Percentiles rank a stretch among this genome's conserved stretches.
phyloP scores from a whole-genome alignment of 1,140 invertebrate species.

The Ooceraea biroi region DNA sequence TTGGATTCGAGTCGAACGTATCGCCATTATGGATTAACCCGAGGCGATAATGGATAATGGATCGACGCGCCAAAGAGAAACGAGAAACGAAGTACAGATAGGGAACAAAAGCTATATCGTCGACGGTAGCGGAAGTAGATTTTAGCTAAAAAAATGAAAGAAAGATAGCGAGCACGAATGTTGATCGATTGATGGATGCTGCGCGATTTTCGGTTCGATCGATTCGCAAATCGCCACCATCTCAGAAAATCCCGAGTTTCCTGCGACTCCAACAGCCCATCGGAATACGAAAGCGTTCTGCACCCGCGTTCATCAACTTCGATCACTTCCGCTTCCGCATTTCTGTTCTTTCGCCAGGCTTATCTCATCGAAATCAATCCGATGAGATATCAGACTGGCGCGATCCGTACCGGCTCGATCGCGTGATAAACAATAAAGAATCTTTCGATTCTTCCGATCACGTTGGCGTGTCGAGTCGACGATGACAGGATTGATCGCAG shows the following conservation, averaged over 20 bases:
- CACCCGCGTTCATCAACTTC: not conserved
- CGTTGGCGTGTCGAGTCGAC: conserved; percentile 48
- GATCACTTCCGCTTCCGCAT: not conserved
- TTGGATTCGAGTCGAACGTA: conserved; percentile 20
- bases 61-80: not conserved
- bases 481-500: conserved; percentile 57
- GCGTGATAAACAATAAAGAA: conserved; percentile 65
- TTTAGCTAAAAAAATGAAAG: too few relatives aligned
- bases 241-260: too few relatives aligned
- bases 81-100: conserved; percentile 8
- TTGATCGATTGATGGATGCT: too few relatives aligned
- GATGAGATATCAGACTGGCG: conserved; percentile 63
- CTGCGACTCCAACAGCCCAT: too few relatives aligned
- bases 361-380: conserved; percentile 59
- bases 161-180: too few relatives aligned
- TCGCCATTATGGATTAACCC: conserved; percentile 41
- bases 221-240: too few relatives aligned
- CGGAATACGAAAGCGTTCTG: too few relatives aligned
- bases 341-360: conserved; percentile 6
- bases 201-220: too few relatives aligned
- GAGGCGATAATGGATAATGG: conserved; percentile 15
- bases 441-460: conserved; percentile 46
- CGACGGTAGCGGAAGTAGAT: too few relatives aligned
- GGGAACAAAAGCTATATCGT: not conserved
- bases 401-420: conserved; percentile 21